Evolutionary conservation across 1,140 invertebrate species (phyloP), one percentile per base, ranked within the genome.

Genomic region (Hylyphantes graminicola): DNA sequence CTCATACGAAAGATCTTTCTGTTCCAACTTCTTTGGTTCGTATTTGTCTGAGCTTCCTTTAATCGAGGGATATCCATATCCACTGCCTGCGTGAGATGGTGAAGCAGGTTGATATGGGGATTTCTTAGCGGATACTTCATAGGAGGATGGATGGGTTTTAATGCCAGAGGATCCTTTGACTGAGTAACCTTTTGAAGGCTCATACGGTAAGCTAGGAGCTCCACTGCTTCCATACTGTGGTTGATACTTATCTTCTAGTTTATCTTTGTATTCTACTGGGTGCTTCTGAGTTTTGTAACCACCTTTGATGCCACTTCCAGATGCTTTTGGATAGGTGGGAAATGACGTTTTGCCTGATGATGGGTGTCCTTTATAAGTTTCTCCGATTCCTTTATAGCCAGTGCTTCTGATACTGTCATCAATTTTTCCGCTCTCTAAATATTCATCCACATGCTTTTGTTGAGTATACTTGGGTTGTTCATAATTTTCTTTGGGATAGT

Each of bases 81-180:
- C 76, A 55, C 48, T 54, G 9, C 21, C 13, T 10, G 13, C 21
- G 10, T 51, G 11, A 10, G 21, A 57, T 50, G 48, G 64, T 12
- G 54, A 54, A 35, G 79, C 55, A 51, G 79, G 73, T n/a, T 13
- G 79, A 68, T 35, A 81, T 64, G 48, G 35, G 35, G 72, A 81
- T 64, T 81, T 68, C 7, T 19, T 80, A 21, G 9, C 35, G 19
- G 61, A 9, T 13, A 19, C 50, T 17, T 48, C 54, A 48, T 48
- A 59, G 6, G 51, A 53, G 13, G 65, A 21, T 0, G 35, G 35
- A 35, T 53, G 61, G 7, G 61, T 51, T 67, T 78, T 80, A 7
- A 55, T 10, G 13, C 54, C 54, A 64, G n/a, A 50, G 13, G 50
- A 51, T 48, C 51, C 64, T 35, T 78, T 78, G 8, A 15, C 17